Conservation (phyloP, 2,888 invertebrate genomes). For the Rhamnusium bicolor region DNA sequence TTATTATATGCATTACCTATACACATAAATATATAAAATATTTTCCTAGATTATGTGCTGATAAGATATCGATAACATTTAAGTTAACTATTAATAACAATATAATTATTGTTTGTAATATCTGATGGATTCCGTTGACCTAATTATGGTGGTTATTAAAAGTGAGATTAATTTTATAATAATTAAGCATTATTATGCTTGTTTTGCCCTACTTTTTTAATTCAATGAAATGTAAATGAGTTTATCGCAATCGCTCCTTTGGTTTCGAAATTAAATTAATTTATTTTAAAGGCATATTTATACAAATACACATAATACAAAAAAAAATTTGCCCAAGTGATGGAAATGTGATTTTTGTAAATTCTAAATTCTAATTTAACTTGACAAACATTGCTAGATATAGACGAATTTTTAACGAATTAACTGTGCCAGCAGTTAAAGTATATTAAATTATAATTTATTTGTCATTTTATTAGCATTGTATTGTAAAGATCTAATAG, state of each 20-base stretch:
- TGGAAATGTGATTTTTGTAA: neutral
- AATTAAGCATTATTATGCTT: slow-evolving; percentile 48
- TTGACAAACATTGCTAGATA: no score
- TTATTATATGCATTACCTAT: slow-evolving; percentile 3
- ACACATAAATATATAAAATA: slow-evolving; percentile 2
- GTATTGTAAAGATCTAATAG: no score
- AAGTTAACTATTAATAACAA: slow-evolving; percentile 34
- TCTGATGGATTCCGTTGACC: slow-evolving; percentile 44
- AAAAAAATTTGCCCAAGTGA: neutral
- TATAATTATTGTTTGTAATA: slow-evolving; percentile 41
- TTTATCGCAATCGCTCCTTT: slow-evolving; percentile 22
- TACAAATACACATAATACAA: neutral
- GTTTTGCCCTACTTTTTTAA: slow-evolving; percentile 45
- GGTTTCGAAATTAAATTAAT: slow-evolving; percentile 23
- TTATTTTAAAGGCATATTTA: neutral
- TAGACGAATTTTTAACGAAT: no score
- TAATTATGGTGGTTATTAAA: slow-evolving; percentile 41
- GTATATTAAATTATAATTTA: no score
- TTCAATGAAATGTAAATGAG: slow-evolving; percentile 36
- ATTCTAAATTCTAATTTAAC: no score
- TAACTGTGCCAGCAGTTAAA: no score
- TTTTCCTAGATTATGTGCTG: slow-evolving; percentile 14
- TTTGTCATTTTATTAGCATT: no score
- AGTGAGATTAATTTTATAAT: slow-evolving; percentile 50
- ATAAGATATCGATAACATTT: slow-evolving; percentile 25